phyloP scores from a whole-genome alignment of 2,888 invertebrate genomes.

The Apamea epomidion region DNA sequence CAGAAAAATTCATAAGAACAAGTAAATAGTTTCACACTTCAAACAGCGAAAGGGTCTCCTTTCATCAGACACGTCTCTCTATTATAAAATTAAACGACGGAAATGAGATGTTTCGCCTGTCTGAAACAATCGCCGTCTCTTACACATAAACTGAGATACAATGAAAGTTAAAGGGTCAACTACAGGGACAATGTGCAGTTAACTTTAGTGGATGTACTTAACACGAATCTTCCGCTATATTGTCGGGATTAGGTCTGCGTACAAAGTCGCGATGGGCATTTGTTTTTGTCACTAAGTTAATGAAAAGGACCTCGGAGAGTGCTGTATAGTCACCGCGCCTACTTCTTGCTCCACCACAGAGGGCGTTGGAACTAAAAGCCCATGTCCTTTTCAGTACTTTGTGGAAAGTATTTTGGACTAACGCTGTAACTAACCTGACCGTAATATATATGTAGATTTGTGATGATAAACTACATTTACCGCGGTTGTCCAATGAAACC shows the following conservation, averaged over 20 bases:
- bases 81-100: constrained; percentile 13
- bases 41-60: not conserved
- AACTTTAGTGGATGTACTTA: constrained; percentile 30
- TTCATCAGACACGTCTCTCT: not conserved
- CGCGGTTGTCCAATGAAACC: not conserved
- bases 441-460: not conserved
- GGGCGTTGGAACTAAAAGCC: no score
- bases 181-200: constrained; percentile 9
- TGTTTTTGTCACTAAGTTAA: not conserved
- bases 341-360: not conserved
- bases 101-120: not conserved
- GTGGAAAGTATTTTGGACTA: not conserved
- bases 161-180: constrained; percentile 28
- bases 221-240: constrained; percentile 13
- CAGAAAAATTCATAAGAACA: not conserved
- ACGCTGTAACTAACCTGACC: not conserved
- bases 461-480: not conserved
- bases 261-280: no score
- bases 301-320: not conserved
- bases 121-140: not conserved
- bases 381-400: not conserved
- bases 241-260: not conserved
- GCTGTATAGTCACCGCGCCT: not conserved
- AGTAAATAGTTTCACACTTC: not conserved
- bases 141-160: constrained; percentile 1